A percentile compares a stretch with the other conserved stretches of the same genome.
Conservation (phyloP, 2,888 invertebrate genomes). For the Ophion costatus region DNA sequence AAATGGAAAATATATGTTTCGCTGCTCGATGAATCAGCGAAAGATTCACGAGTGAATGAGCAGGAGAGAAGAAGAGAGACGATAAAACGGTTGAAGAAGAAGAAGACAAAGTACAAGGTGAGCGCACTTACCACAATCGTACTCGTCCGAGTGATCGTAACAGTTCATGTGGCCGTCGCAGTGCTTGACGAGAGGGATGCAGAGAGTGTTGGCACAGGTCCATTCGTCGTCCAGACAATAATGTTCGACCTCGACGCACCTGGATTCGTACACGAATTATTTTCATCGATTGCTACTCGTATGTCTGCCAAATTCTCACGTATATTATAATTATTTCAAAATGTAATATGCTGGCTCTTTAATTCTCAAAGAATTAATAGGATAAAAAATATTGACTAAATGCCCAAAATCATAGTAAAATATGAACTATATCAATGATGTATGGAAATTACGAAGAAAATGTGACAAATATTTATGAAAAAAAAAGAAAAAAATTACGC, state of each 20-base stretch:
- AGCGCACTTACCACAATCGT: conserved; percentile 87
- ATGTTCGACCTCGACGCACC: conserved; percentile 85
- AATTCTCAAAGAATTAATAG: too few relatives aligned
- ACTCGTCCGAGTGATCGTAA: conserved; percentile 90
- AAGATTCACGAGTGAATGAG: neutral
- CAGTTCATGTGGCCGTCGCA: conserved; percentile 91
- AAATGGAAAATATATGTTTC: conserved; percentile 26
- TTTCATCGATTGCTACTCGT: neutral
- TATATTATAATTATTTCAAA: too few relatives aligned
- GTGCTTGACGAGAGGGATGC: conserved; percentile 87
- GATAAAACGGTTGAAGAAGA: conserved; percentile 3
- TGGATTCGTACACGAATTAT: conserved; percentile 74
- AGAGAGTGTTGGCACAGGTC: conserved; percentile 90
- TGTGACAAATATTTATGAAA: too few relatives aligned
- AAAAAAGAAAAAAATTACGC: too few relatives aligned
- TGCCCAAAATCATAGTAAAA: too few relatives aligned
- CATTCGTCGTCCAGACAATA: conserved; percentile 88
- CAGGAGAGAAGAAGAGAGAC: neutral
- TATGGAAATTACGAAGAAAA: too few relatives aligned
- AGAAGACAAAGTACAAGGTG: neutral
- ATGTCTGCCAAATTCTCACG: neutral
- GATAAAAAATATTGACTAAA: too few relatives aligned
- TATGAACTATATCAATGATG: too few relatives aligned
- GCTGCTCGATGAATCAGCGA: neutral
- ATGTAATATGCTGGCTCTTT: too few relatives aligned